phyloP scores from a whole-genome alignment of 2,113 vertebrate genomes.

The Glaucomys volans region DNA sequence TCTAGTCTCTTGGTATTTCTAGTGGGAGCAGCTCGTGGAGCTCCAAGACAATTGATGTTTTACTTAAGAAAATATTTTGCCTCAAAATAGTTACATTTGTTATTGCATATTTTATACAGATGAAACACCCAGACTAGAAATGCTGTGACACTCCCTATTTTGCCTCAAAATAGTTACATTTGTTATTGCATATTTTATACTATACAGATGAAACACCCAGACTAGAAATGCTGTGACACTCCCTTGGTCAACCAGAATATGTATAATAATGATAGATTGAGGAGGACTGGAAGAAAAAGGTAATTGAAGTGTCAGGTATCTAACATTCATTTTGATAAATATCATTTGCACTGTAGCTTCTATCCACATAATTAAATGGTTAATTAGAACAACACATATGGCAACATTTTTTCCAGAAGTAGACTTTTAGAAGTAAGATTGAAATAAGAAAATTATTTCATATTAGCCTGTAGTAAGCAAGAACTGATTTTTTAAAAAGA shows the following conservation, averaged over 20 bases:
- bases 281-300: background rate
- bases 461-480: background rate
- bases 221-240: background rate
- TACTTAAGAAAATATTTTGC: background rate
- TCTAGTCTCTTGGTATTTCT: background rate
- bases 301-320: background rate
- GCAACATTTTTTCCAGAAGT: background rate
- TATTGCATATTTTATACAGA: background rate
- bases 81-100: background rate
- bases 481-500: background rate
- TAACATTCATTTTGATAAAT: background rate
- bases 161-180: background rate
- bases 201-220: background rate
- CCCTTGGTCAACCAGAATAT: background rate
- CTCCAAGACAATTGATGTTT: background rate
- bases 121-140: background rate
- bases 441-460: background rate
- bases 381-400: background rate
- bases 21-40: background rate
- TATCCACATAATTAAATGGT: background rate
- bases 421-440: background rate
- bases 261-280: background rate
- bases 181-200: background rate
- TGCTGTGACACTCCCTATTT: background rate
- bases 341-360: background rate